These are phyloP conservation scores for Choreutis nemorana DNA, from an alignment of 2,888 invertebrate species.

Conservation along the genomic window DNA sequence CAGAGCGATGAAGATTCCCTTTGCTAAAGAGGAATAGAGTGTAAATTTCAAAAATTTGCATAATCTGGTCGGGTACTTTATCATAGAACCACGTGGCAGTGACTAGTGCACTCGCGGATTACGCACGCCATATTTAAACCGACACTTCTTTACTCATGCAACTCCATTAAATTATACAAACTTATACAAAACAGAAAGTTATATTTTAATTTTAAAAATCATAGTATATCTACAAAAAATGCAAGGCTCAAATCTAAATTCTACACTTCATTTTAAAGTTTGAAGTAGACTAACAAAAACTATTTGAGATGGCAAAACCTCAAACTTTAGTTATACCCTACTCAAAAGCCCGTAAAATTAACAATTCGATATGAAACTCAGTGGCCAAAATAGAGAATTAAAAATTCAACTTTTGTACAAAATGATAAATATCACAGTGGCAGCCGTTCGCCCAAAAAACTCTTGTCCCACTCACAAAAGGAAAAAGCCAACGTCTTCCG, in stretches of 20 bases:
- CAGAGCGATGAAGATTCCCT: conserved; percentile 16
- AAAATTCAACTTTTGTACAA: conserved; percentile 49
- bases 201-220: no score
- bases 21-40: conserved; percentile 29
- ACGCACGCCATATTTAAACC: conserved; percentile 48
- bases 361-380: conserved; percentile 2
- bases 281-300: no score
- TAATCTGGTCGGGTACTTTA: conserved; percentile 64
- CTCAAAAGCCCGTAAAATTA: conserved; percentile 1
- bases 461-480: conserved; percentile 65
- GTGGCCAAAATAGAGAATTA: conserved; percentile 49
- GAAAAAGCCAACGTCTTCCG: conserved; percentile 65
- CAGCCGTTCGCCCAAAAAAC: conserved; percentile 57
- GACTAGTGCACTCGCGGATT: conserved; percentile 64
- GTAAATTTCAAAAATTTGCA: conserved; percentile 61
- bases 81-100: conserved; percentile 66
- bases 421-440: conserved; percentile 62
- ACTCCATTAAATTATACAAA: no score
- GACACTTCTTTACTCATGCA: conserved; percentile 22
- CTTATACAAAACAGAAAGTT: no score
- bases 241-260: no score
- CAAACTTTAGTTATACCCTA: not conserved
- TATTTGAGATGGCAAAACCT: no score
- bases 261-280: no score
- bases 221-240: no score